Evolutionary conservation across 2,888 invertebrate species (phyloP).

Genomic region (Pachydiplax longipennis): DNA sequence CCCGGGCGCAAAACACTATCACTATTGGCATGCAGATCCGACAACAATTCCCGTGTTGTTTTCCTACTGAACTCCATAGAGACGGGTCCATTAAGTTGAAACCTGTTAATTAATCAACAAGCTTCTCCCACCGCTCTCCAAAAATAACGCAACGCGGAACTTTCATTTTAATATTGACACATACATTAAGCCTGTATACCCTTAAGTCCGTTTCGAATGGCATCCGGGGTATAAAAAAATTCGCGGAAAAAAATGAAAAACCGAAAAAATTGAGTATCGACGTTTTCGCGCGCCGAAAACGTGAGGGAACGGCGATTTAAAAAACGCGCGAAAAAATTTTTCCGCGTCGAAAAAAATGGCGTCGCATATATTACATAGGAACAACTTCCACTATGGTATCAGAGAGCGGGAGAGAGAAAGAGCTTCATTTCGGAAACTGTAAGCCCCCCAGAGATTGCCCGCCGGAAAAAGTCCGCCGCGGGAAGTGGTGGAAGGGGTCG

Average conservation of each 20-base stretch:
- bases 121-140: background rate
- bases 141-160: background rate
- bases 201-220: background rate
- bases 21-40: background rate
- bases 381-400: background rate
- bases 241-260: too few relatives aligned
- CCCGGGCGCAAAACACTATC: background rate
- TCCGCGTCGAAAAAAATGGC: background rate
- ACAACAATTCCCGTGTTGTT: background rate
- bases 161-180: constrained; percentile 1
- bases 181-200: background rate
- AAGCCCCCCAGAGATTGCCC: background rate
- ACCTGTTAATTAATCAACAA: constrained; percentile 1
- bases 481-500: background rate
- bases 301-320: background rate
- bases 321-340: background rate
- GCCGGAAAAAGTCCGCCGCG: background rate
- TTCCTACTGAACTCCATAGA: background rate
- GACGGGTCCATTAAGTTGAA: background rate
- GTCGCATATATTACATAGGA: background rate
- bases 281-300: background rate
- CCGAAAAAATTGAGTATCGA: background rate
- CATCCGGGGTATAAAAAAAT: background rate
- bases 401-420: background rate
- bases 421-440: background rate